Conservation (phyloP, 2,113 vertebrate species). For the Nanorana parkeri region DNA sequence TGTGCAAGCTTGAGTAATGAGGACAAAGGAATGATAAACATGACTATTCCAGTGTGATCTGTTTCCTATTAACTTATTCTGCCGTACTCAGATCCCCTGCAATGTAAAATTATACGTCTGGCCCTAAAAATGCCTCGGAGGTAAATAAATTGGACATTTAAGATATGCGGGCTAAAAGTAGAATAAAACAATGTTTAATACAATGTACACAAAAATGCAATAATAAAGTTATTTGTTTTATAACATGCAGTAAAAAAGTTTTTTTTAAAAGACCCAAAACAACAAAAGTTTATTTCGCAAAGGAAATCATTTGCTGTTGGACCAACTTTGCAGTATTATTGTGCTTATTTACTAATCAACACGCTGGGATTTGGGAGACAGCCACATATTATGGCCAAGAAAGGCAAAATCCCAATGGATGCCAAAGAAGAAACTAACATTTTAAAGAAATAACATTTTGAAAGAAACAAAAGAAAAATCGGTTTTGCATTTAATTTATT, state of each 20-base stretch:
- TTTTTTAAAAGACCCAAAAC: no score
- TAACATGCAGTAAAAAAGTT: no score
- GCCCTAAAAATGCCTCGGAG: background rate
- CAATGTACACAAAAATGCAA: background rate
- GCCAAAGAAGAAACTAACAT: background rate
- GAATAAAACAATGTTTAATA: background rate
- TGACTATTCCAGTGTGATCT: background rate
- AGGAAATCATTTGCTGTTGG: no score
- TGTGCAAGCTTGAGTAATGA: background rate
- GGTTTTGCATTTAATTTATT: no score
- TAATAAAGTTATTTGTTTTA: background rate
- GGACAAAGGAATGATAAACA: constrained; percentile 18
- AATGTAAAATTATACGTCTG: constrained; percentile 24
- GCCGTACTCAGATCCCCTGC: constrained; percentile 6
- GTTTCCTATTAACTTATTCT: constrained; percentile 25
- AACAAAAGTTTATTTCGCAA: no score
- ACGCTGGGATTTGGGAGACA: no score
- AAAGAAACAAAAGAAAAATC: no score
- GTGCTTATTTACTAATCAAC: no score
- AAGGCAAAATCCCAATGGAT: background rate
- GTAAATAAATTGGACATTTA: background rate
- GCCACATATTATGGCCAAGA: no score
- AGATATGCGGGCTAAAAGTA: background rate
- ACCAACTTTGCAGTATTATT: no score
- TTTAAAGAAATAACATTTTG: no score